Conservation (phyloP, 2,113 vertebrate genomes). For the Serinus canaria region DNA sequence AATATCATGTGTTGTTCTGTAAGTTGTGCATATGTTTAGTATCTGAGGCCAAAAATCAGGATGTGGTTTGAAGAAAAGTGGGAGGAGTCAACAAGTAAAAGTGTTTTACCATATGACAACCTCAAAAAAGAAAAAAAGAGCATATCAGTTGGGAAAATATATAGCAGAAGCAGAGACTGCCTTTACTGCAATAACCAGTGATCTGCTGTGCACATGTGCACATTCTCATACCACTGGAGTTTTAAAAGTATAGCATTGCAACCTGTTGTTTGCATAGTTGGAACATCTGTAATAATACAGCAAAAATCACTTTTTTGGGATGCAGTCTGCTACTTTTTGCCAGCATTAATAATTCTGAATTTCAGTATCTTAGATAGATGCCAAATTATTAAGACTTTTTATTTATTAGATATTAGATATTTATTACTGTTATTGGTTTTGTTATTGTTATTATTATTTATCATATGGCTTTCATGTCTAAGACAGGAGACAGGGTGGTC, state of each 20-base stretch:
- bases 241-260: neutral
- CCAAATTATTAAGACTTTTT: neutral
- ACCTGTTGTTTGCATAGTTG: neutral
- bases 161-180: constrained; percentile 11
- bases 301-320: neutral
- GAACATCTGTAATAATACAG: neutral
- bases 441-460: neutral
- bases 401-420: neutral
- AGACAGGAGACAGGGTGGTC: neutral
- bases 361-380: neutral
- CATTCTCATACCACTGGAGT: neutral
- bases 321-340: neutral
- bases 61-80: constrained; percentile 57
- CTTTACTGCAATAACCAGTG: neutral
- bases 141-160: neutral
- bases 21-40: constrained; percentile 53
- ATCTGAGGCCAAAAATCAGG: constrained; percentile 62
- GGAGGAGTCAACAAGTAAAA: constrained; percentile 57
- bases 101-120: constrained; percentile 53
- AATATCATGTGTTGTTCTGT: constrained; percentile 54
- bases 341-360: neutral
- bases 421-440: neutral
- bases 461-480: neutral
- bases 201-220: constrained; percentile 42
- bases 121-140: neutral